phyloP scores from a whole-genome alignment of 2,113 vertebrate genomes.

The Cyanistes caeruleus region DNA sequence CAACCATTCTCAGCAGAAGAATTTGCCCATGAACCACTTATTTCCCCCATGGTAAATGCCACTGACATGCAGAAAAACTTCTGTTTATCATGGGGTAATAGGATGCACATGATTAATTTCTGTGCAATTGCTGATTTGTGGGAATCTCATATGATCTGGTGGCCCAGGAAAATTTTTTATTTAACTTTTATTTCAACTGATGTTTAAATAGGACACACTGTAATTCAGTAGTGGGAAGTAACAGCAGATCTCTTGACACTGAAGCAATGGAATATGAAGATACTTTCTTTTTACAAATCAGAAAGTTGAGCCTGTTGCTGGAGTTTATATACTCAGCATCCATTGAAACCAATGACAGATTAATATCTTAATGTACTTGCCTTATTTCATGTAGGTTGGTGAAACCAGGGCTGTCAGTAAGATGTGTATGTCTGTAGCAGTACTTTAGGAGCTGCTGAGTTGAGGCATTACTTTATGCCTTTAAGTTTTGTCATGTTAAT shows the following conservation, averaged over 20 bases:
- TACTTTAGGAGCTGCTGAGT: neutral
- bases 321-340: neutral
- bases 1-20: neutral
- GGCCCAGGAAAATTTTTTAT: neutral
- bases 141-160: neutral
- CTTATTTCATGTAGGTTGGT: neutral
- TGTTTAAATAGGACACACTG: neutral
- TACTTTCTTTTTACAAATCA: neutral
- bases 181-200: neutral
- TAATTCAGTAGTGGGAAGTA: neutral
- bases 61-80: neutral
- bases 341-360: neutral
- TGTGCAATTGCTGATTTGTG: neutral
- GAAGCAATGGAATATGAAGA: neutral
- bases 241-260: neutral
- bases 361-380: neutral
- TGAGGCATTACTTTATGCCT: neutral
- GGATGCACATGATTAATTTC: neutral
- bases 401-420: neutral
- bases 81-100: neutral
- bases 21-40: neutral
- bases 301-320: neutral
- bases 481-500: neutral
- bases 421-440: neutral
- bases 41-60: neutral